phyloP scores from a whole-genome alignment of 2,888 invertebrate genomes.

The Dorcus hopei region DNA sequence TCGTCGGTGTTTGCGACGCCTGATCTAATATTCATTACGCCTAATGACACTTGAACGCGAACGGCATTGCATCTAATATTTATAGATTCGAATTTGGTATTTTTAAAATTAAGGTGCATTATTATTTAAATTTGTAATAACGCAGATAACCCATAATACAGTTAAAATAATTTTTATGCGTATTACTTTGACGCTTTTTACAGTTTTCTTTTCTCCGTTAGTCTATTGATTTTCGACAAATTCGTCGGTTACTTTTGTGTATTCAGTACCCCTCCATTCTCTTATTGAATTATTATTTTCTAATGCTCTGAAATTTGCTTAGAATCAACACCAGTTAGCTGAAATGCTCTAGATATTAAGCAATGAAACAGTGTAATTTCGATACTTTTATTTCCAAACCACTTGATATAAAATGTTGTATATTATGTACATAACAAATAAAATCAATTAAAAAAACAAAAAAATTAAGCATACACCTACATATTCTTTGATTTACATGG shows the following conservation, averaged over 20 bases:
- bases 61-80: neutral
- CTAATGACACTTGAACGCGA: neutral
- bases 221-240: no score
- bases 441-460: conserved; percentile 11
- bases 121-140: no score
- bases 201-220: no score
- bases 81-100: conserved; percentile 3
- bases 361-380: neutral
- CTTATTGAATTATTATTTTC: no score
- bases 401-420: conserved; percentile 36
- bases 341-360: no score
- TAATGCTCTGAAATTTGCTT: no score
- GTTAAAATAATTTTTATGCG: no score
- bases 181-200: no score
- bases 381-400: conserved; percentile 32
- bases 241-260: no score
- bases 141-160: no score
- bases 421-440: conserved; percentile 34
- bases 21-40: neutral
- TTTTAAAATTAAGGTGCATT: neutral
- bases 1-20: neutral
- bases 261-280: no score
- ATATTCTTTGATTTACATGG: conserved; percentile 27
- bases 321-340: no score
- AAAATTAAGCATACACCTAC: neutral